Evolutionary conservation across 2,888 invertebrate genomes (phyloP).

Genomic region (Orthosia gothica): DNA sequence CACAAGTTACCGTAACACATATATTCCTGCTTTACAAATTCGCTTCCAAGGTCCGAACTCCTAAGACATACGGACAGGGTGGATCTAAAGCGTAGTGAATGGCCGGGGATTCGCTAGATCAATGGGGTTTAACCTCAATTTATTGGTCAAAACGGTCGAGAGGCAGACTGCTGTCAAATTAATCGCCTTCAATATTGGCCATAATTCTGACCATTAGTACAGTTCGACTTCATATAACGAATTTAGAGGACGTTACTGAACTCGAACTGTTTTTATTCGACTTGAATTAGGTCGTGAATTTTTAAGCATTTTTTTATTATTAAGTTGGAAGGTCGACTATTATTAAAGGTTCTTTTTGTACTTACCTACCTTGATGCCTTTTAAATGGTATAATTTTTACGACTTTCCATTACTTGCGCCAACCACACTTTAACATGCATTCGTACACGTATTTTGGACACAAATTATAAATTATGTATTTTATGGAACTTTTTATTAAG

Average conservation of each 20-base stretch:
- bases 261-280: slow-evolving; percentile 27
- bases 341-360: not conserved
- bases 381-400: slow-evolving; percentile 21
- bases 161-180: slow-evolving; percentile 62
- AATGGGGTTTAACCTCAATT: slow-evolving; percentile 64
- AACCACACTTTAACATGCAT: slow-evolving; percentile 32
- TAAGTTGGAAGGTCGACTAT: slow-evolving; percentile 8
- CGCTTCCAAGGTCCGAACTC: slow-evolving; percentile 19
- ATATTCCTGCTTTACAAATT: slow-evolving; percentile 44
- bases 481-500: not conserved
- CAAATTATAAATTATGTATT: not conserved
- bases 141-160: slow-evolving; percentile 60
- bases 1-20: slow-evolving; percentile 12
- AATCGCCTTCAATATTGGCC: slow-evolving; percentile 62
- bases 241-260: slow-evolving; percentile 29
- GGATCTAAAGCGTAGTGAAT: slow-evolving; percentile 56
- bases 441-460: slow-evolving; percentile 13
- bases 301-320: slow-evolving; percentile 21
- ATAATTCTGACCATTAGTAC: slow-evolving; percentile 57
- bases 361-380: not conserved
- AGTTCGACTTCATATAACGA: slow-evolving; percentile 42
- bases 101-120: slow-evolving; percentile 56
- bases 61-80: slow-evolving; percentile 59
- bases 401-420: slow-evolving; percentile 1
- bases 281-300: slow-evolving; percentile 14